Conservation (phyloP, 2,113 vertebrate genomes). For the Gambusia holbrooki region DNA sequence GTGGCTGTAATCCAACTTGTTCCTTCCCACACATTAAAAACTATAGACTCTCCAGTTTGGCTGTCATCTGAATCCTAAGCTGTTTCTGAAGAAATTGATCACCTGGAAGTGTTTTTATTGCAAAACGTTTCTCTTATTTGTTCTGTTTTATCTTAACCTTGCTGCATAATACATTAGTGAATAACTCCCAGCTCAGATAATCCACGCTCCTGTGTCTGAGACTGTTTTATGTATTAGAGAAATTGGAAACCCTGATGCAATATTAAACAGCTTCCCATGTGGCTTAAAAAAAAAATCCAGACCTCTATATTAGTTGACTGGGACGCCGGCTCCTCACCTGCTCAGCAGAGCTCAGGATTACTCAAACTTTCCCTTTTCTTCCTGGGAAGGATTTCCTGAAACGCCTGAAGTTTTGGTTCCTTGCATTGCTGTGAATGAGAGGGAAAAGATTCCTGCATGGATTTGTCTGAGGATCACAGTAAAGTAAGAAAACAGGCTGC, state of each 20-base stretch:
- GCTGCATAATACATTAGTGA: constrained; percentile 65
- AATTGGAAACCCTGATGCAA: constrained; percentile 75
- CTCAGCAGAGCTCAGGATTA: constrained; percentile 31
- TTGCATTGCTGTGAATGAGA: constrained; percentile 41
- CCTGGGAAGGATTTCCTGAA: constrained; percentile 32
- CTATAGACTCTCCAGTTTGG: not conserved
- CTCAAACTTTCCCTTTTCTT: constrained; percentile 37
- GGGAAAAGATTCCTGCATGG: constrained; percentile 5
- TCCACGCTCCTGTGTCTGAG: constrained; percentile 62
- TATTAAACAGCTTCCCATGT: constrained; percentile 76
- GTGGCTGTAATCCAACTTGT: not conserved
- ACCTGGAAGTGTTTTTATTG: not conserved
- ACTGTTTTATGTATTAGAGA: constrained; percentile 73
- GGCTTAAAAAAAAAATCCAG: constrained; percentile 69
- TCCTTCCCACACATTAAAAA: not conserved
- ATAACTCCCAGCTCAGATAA: constrained; percentile 72
- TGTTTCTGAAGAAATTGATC: not conserved
- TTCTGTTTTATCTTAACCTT: constrained; percentile 30
- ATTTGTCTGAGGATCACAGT: constrained; percentile 30
- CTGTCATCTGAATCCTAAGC: not conserved
- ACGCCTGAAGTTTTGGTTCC: not conserved
- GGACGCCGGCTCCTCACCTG: constrained; percentile 52
- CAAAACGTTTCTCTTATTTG: not conserved
- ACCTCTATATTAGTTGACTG: constrained; percentile 66
- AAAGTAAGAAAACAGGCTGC: constrained; percentile 35